A percentile compares a stretch with the other conserved stretches of the same genome.
Evolutionary conservation across 2,797 vertebrate species (phyloP).

Genomic region (Gymnoscopelus microlampas): DNA sequence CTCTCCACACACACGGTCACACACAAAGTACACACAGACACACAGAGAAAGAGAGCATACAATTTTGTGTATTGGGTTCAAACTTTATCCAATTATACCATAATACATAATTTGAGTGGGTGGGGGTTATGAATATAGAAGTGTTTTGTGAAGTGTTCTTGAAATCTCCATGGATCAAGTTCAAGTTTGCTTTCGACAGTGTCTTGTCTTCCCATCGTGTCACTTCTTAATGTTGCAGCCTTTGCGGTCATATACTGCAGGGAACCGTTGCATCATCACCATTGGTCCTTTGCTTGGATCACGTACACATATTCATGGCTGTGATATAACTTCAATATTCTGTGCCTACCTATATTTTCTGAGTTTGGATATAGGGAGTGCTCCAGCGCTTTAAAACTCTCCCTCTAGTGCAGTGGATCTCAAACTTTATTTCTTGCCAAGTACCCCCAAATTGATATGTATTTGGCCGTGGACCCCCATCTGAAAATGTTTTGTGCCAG

Average conservation of each 20-base stretch:
- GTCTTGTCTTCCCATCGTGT: slow-evolving; percentile 12
- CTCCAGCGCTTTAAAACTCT: background rate
- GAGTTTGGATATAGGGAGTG: slow-evolving; percentile 15
- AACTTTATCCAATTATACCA: slow-evolving; percentile 45
- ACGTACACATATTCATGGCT: background rate
- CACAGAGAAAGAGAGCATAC: slow-evolving; percentile 11
- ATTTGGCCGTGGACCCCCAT: too few species aligned
- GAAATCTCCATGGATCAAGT: slow-evolving; percentile 37
- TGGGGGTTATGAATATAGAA: slow-evolving; percentile 17
- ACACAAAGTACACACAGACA: background rate
- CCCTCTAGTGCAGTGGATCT: background rate
- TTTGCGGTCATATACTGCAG: background rate
- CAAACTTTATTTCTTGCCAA: too few species aligned
- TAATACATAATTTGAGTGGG: slow-evolving; percentile 26
- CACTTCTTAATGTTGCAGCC: slow-evolving; percentile 10
- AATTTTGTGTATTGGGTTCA: slow-evolving; percentile 30
- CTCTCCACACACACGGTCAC: background rate
- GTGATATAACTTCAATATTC: background rate
- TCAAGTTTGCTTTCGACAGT: background rate
- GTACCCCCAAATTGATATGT: too few species aligned
- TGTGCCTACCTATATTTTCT: slow-evolving; percentile 22
- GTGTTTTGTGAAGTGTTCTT: slow-evolving; percentile 26
- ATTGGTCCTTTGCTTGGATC: slow-evolving; percentile 4
- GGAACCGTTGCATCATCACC: background rate
- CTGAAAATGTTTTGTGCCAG: too few species aligned